Base-by-base conservation (phyloP, 2,113 vertebrate genomes). In the Colinus virginianus region DNA sequence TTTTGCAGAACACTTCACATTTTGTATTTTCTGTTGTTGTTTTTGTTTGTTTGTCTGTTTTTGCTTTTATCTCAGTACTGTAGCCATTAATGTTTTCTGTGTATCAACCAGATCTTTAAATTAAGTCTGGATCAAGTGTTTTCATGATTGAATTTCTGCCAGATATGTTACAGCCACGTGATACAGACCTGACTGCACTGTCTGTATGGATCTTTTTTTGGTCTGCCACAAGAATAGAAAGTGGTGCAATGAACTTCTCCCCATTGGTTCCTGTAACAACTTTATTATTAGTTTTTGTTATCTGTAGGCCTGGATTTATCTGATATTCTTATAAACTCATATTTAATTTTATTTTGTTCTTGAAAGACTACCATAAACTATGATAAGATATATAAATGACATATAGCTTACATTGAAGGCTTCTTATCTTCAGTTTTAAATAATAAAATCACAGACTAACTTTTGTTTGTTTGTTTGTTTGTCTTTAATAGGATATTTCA, bases 401-500 rank as follows among this genome's bases (percentile, higher is more conserved):
- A 5, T 22, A 7, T 12, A 17, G 4, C 75, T 78, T 90, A 13
- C 66, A 76, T 18, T 62, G 25, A 21, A 58, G 8, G 36, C 34
- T 64, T 75, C 2, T 2, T 22, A n/a, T 28, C 38, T 91, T 71
- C 36, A 45, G 43, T 78, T 94, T 71, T 56, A 82, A 64, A 20
- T 26, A 78, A 42, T 7, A 56, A 43, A 83, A 80, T 61, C 1
- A 30, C 23, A 79, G 26, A 79, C 21, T 87, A 81, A 63, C 36
- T 59, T 68, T 3, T 67, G 18, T 59, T 26, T 48, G 6, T 23
- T 42, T 53, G 51, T 26, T 28, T 25, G 40, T 43, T 69, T 25
- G 40, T 43, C 66, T 77, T 42, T 68, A 90, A 70, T 71, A 97
- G 97, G 51, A 2, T 97, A 97, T 92, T 97, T 97, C 69, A 13